phyloP scores from a whole-genome alignment of 2,797 vertebrate genomes.

The Serranus cabrilla region DNA sequence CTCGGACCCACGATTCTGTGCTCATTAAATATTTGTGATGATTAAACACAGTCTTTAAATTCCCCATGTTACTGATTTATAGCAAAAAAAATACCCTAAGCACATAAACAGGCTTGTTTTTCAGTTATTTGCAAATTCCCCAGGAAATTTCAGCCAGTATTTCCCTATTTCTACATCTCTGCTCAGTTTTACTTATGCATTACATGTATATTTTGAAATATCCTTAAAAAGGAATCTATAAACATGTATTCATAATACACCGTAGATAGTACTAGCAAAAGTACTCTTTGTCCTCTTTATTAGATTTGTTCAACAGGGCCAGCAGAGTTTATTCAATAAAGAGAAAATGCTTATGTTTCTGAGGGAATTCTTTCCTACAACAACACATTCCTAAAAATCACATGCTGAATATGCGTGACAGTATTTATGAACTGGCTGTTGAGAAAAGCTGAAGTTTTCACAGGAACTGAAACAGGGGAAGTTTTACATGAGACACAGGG shows the following conservation, averaged over 20 bases:
- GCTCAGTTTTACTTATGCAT: neutral
- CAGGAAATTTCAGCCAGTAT: neutral
- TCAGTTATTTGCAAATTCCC: neutral
- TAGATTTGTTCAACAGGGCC: constrained; percentile 34
- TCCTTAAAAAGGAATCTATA: neutral
- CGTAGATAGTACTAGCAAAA: neutral
- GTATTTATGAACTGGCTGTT: neutral
- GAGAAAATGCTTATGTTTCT: constrained; percentile 22
- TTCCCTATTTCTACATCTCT: neutral
- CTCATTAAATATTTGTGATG: neutral
- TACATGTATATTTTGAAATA: neutral
- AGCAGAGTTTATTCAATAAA: constrained; percentile 21
- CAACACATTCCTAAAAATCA: constrained; percentile 21
- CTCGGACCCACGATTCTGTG: neutral
- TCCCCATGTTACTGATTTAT: neutral
- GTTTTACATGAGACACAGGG: neutral
- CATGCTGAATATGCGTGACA: neutral
- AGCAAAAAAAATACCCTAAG: neutral
- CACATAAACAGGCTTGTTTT: neutral
- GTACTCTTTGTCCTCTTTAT: constrained; percentile 17
- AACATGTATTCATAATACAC: neutral
- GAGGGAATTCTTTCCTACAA: neutral
- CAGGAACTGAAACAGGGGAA: constrained; percentile 17
- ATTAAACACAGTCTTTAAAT: neutral
- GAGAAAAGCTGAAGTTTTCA: neutral